Conservation (phyloP, 1,140 invertebrate species). For the Heliconius himera region DNA sequence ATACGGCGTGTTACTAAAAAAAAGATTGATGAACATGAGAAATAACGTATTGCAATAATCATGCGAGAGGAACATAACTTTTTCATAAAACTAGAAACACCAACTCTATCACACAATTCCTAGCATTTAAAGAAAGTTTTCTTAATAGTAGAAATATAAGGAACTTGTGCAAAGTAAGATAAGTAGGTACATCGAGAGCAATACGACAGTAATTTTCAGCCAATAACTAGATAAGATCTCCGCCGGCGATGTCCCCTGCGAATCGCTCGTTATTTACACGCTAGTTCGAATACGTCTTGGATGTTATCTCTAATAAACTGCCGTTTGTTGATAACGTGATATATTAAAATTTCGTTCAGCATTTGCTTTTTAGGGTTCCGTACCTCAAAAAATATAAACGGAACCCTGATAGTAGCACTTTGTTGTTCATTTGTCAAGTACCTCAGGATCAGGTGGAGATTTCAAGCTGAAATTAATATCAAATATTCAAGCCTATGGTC, state of each 20-base stretch:
- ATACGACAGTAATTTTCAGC: slow-evolving; percentile 23
- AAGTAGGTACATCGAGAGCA: not conserved
- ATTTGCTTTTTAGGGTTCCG: too few relatives aligned
- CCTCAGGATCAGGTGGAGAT: too few relatives aligned
- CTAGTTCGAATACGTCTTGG: slow-evolving; percentile 2
- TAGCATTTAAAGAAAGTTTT: not conserved
- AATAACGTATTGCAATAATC: too few relatives aligned
- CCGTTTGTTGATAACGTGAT: not conserved
- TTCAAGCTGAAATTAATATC: too few relatives aligned
- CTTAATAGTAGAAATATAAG: not conserved
- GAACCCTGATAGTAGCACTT: too few relatives aligned
- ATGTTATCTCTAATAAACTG: not conserved
- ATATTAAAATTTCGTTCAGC: not conserved
- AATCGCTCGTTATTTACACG: slow-evolving; percentile 12
- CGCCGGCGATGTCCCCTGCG: slow-evolving; percentile 7
- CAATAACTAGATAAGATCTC: slow-evolving; percentile 31
- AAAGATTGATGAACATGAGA: too few relatives aligned
- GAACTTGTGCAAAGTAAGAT: not conserved
- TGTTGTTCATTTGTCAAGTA: too few relatives aligned
- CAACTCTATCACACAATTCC: not conserved
- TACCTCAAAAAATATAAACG: too few relatives aligned
- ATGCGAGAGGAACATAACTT: too few relatives aligned
- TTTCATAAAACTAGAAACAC: not conserved
- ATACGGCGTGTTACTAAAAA: too few relatives aligned
- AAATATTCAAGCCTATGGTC: too few relatives aligned